Conservation (phyloP, 2,797 vertebrate species). For the Ammospiza maritima region DNA sequence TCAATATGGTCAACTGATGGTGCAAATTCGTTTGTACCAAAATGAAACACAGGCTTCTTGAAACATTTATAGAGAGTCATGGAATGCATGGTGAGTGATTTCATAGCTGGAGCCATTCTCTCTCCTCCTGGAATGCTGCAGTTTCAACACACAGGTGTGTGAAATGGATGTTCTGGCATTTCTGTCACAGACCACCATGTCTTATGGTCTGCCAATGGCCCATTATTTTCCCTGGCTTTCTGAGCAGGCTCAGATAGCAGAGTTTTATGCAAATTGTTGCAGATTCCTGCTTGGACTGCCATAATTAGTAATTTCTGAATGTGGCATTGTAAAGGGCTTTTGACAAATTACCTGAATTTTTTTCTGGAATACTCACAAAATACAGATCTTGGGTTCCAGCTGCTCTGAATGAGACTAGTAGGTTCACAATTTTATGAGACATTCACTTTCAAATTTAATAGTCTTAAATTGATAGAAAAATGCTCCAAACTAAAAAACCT, state of each 20-base stretch:
- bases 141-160: background rate
- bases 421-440: background rate
- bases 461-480: background rate
- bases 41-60: background rate
- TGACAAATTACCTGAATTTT: background rate
- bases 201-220: background rate
- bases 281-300: background rate
- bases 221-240: background rate
- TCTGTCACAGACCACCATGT: background rate
- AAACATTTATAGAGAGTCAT: background rate
- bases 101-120: background rate
- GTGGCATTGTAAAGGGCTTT: background rate
- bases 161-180: background rate
- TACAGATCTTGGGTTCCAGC: background rate
- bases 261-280: background rate
- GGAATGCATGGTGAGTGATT: background rate
- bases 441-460: background rate
- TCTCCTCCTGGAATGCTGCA: background rate
- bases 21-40: background rate
- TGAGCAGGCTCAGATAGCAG: background rate
- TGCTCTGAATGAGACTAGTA: background rate
- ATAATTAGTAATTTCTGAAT: background rate
- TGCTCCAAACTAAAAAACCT: background rate
- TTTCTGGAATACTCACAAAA: background rate
- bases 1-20: accelerated